A percentile compares a stretch with the other conserved stretches of the same genome.
Evolutionary conservation across 2,113 vertebrate genomes (phyloP).

Genomic region (Equus przewalskii): DNA sequence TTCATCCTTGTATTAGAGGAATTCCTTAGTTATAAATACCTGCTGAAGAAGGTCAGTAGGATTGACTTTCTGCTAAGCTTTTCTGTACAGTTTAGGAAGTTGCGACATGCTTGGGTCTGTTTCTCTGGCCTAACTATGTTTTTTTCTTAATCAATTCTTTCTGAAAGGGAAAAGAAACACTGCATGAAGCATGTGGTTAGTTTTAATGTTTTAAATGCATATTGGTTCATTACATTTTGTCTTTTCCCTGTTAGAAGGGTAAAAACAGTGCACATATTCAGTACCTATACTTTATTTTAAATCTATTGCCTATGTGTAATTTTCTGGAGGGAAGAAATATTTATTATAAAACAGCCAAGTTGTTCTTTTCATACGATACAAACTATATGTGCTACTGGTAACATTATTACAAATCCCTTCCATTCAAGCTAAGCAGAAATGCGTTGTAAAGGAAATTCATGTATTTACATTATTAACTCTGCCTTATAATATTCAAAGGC

Average conservation of each 20-base stretch:
- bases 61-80: not conserved
- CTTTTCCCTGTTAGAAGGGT: not conserved
- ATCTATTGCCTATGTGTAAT: not conserved
- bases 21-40: not conserved
- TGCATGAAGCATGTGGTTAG: not conserved
- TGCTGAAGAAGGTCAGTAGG: not conserved
- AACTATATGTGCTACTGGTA: not conserved
- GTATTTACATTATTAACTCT: not conserved
- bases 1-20: not conserved
- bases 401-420: not conserved
- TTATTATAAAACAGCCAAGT: not conserved
- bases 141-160: not conserved
- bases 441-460: not conserved
- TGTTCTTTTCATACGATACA: not conserved
- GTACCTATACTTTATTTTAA: not conserved
- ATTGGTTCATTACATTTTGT: not conserved
- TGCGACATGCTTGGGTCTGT: not conserved
- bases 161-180: not conserved
- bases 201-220: not conserved
- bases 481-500: not conserved
- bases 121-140: not conserved
- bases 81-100: not conserved
- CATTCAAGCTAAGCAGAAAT: not conserved
- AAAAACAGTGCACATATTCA: not conserved
- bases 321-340: not conserved